Percentiles rank a stretch among this genome's conserved stretches.
phyloP scores from a whole-genome alignment of 2,797 vertebrate species.

The Pangasius mekongensis region DNA sequence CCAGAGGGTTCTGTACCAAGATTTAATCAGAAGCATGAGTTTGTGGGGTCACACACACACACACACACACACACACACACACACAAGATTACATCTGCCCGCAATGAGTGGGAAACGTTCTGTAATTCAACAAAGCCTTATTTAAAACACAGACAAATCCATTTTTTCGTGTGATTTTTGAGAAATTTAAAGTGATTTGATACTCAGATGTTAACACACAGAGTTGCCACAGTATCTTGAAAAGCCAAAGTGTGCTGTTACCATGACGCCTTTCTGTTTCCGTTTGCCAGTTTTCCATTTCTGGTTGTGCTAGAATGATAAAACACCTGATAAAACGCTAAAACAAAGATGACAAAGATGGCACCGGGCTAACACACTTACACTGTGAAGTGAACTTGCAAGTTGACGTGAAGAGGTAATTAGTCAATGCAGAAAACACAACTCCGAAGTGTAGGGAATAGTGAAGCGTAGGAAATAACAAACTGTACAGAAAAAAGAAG shows the following conservation, averaged over 20 bases:
- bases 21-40: constrained; percentile 44
- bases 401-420: neutral
- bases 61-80: neutral
- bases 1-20: constrained; percentile 33
- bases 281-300: neutral
- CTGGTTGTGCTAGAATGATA: neutral
- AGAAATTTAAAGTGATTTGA: too few relatives aligned
- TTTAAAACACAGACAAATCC: neutral
- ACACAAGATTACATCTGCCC: neutral
- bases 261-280: neutral
- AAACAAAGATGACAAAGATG: neutral
- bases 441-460: neutral
- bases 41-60: constrained; percentile 13
- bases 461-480: neutral
- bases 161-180: neutral
- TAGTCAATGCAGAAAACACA: neutral
- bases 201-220: neutral
- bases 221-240: neutral
- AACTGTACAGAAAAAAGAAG: neutral
- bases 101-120: constrained; percentile 1
- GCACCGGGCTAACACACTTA: neutral
- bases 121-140: neutral
- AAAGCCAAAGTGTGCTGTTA: neutral
- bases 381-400: neutral
- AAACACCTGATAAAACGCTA: neutral